Conservation (phyloP, 2,888 invertebrate genomes). For the Scaptomyza polygonia region DNA sequence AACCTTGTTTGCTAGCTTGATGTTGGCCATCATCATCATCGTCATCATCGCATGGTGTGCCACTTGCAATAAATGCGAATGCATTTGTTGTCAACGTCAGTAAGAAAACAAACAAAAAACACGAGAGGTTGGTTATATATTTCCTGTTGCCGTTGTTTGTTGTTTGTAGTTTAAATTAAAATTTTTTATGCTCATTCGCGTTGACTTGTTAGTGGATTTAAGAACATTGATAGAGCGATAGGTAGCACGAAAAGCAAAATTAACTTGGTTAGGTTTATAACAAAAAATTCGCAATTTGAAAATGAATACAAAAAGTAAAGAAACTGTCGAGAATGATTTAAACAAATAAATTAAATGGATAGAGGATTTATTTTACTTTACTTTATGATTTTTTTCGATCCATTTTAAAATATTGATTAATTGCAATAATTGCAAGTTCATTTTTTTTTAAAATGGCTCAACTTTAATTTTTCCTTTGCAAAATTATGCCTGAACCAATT, state of each 20-base stretch:
- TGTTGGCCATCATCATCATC: slow-evolving; percentile 38
- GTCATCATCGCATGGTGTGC: slow-evolving; percentile 56
- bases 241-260: slow-evolving; percentile 2
- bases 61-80: slow-evolving; percentile 58
- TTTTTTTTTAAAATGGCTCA: no score
- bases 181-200: slow-evolving; percentile 43
- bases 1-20: slow-evolving; percentile 7
- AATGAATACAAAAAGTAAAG: not conserved
- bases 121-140: not conserved
- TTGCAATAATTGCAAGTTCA: no score
- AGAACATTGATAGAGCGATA: slow-evolving; percentile 17
- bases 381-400: no score
- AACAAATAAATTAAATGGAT: no score
- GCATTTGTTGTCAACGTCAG: slow-evolving; percentile 54
- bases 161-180: slow-evolving; percentile 57
- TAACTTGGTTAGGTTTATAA: slow-evolving; percentile 2
- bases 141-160: slow-evolving; percentile 24
- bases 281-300: not conserved
- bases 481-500: not conserved
- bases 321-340: not conserved
- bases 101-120: not conserved
- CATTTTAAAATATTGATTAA: no score
- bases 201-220: slow-evolving; percentile 47
- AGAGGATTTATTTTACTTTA: no score
- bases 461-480: not conserved